Conservation (phyloP, 2,113 vertebrate genomes). For the Stegostoma tigrinum region DNA sequence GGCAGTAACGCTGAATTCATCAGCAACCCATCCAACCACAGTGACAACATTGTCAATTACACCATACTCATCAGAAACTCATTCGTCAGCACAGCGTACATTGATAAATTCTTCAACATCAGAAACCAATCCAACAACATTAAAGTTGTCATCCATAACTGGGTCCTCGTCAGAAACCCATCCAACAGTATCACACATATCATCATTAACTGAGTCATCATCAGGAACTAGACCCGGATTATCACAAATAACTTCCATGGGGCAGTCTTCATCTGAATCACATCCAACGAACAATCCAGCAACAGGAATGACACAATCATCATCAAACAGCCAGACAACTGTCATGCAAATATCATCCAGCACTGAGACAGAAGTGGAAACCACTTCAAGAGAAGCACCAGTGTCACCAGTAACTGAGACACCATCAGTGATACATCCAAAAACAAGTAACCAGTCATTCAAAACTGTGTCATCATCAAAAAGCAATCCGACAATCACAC, state of each 20-base stretch:
- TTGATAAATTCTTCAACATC: background rate
- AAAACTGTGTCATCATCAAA: background rate
- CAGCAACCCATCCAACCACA: background rate
- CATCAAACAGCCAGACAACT: background rate
- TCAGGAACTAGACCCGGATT: background rate
- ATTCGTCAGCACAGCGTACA: background rate
- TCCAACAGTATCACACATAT: background rate
- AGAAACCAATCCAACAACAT: background rate
- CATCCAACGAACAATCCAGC: background rate
- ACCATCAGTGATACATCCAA: background rate
- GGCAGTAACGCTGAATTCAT: background rate
- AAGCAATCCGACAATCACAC: no score
- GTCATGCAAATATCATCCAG: background rate
- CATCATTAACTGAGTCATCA: background rate
- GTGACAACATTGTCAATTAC: background rate
- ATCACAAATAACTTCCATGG: background rate
- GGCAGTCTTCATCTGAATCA: background rate
- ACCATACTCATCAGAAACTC: background rate
- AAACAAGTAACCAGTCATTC: background rate
- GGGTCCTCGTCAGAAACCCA: background rate
- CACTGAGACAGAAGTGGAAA: background rate
- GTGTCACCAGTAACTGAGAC: background rate
- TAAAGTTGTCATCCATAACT: background rate
- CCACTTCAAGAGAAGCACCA: background rate
- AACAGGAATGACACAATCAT: background rate